Conservation (phyloP, 2,797 vertebrate species). For the Dendrocincla fuliginosa region DNA sequence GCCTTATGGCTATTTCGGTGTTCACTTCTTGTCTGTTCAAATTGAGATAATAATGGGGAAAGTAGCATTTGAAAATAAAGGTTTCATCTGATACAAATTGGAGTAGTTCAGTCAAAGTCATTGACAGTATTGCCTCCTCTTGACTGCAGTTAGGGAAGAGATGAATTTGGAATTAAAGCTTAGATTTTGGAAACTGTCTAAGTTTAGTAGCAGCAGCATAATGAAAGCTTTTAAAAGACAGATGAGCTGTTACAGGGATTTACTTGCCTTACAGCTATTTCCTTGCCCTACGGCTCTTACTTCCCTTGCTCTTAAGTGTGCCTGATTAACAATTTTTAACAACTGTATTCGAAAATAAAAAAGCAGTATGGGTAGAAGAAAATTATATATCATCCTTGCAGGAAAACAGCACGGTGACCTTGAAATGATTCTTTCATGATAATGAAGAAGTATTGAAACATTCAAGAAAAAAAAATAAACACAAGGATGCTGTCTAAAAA, state of each 20-base stretch:
- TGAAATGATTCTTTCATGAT: not conserved
- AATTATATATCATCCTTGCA: not conserved
- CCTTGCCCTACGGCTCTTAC: not conserved
- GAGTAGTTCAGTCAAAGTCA: not conserved
- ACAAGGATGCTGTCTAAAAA: not conserved
- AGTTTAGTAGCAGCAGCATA: not conserved
- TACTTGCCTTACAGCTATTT: not conserved
- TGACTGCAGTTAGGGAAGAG: not conserved
- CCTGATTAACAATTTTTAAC: not conserved
- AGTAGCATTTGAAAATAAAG: not conserved
- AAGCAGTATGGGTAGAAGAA: not conserved
- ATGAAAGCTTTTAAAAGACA: not conserved
- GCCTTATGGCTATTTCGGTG: not conserved
- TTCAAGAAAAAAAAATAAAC: not conserved
- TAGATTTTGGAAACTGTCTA: not conserved
- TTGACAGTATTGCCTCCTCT: not conserved
- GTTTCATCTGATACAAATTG: not conserved
- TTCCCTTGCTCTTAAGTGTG: not conserved
- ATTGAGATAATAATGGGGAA: not conserved
- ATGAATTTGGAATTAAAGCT: not conserved
- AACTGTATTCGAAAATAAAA: not conserved
- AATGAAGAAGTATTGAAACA: not conserved
- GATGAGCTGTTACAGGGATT: not conserved
- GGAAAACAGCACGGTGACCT: not conserved
- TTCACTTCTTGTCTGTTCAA: not conserved